Base-by-base conservation (phyloP, 2,113 vertebrate species). In the Scytalopus superciliaris region DNA sequence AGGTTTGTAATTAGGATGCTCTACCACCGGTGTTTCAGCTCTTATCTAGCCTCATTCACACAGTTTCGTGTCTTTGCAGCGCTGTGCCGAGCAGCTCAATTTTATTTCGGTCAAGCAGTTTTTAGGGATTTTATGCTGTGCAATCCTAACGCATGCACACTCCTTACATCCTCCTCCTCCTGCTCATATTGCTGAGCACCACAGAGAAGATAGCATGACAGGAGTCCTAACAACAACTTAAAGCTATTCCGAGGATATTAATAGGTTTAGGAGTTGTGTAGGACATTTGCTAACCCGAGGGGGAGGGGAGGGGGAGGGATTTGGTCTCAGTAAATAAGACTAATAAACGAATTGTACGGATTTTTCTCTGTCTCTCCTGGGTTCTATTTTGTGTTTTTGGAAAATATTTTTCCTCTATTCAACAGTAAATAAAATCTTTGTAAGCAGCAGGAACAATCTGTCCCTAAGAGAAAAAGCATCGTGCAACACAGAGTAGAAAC, bases 1-100 rank as follows among this genome's bases (percentile, higher is more conserved):
- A 63, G 93, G 94, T 94, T 91, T 66, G 75, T 95, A 95, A 96
- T 79, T 92, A 88, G 92, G 66, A 94, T 45, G 92, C 90, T 93
- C 92, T 87, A 92, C 88, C 94, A 59, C 82, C 72, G 79, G 73
- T 52, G 82, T 83, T 83, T 92, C 79, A 91, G 75, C 95, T 92
- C 91, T 90, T 87, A 86, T 89, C 94, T 87, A 67, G 89, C 93
- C 59, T 73, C 73, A 57, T 55, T 96, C 94, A 80, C 78, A 73
- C 57, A 94, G 87, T 68, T 89, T 84, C 87, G 56, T 85, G 96
- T 67, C 74, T 95, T 72, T 55, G 87, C 68, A 52, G 84, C 79
- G 30, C 75, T 94, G 70, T 64, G 67, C 64, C 57, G 50, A 95
- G 59, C 62, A 94, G 91, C 72, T 95, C 66, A 18, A 75, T 97